These are phyloP conservation scores for Enteromius fasciolatus DNA, from an alignment of 2,797 vertebrate species.

Conservation along the genomic window DNA sequence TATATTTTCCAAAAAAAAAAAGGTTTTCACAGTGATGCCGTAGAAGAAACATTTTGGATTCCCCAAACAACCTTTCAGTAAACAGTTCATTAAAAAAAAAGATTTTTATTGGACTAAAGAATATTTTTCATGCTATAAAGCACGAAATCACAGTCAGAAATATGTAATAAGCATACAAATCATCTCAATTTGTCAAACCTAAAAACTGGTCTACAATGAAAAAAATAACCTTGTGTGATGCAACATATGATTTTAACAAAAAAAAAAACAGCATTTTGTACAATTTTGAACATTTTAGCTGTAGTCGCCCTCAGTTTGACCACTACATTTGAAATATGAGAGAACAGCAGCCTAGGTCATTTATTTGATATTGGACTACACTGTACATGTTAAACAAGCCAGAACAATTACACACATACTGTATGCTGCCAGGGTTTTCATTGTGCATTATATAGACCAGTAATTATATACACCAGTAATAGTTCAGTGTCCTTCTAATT, in stretches of 20 bases:
- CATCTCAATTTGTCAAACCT: slow-evolving; percentile 7
- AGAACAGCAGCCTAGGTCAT: neutral
- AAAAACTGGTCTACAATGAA: slow-evolving; percentile 20
- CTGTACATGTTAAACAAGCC: slow-evolving; percentile 21
- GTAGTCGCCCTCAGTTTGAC: slow-evolving; percentile 1
- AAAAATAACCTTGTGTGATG: slow-evolving; percentile 15
- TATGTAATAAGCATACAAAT: slow-evolving; percentile 12
- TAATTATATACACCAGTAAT: slow-evolving; percentile 6
- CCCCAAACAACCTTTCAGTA: neutral
- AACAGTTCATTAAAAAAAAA: neutral
- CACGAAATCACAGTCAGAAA: neutral
- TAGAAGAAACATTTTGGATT: neutral
- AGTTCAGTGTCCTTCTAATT: slow-evolving; percentile 23
- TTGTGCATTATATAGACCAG: slow-evolving; percentile 24
- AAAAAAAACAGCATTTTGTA: slow-evolving; percentile 27
- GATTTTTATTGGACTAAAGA: neutral
- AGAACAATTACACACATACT: neutral
- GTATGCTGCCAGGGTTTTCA: slow-evolving; percentile 33
- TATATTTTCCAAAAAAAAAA: neutral
- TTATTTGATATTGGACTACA: slow-evolving; percentile 27
- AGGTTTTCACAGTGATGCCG: neutral
- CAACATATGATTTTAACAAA: neutral
- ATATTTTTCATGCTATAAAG: neutral
- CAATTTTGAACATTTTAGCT: slow-evolving; percentile 1
- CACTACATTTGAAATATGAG: slow-evolving; percentile 14